phyloP scores from a whole-genome alignment of 2,797 vertebrate genomes.

The Epinephelus coioides region DNA sequence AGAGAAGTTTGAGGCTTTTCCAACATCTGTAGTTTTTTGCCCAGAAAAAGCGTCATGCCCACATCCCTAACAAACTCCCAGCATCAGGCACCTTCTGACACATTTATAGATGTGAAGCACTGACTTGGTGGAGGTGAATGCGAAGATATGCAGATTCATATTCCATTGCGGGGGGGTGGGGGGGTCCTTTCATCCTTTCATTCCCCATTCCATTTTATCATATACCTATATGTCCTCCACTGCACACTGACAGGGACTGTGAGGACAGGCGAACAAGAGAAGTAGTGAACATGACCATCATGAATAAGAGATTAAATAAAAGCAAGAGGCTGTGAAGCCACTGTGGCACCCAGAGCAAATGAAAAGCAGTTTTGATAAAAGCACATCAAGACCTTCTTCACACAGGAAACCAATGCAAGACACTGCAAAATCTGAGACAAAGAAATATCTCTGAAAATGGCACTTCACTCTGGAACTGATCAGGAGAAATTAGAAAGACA shows the following conservation, averaged over 20 bases:
- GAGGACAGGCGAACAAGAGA: slow-evolving; percentile 44
- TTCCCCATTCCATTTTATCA: slow-evolving; percentile 64
- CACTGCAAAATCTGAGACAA: not conserved
- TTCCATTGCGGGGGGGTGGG: slow-evolving; percentile 27
- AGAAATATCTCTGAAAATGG: slow-evolving; percentile 7
- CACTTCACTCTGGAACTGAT: slow-evolving; percentile 18
- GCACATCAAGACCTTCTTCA: slow-evolving; percentile 17
- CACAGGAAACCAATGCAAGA: not conserved
- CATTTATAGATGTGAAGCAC: slow-evolving; percentile 47
- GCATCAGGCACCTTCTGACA: slow-evolving; percentile 60
- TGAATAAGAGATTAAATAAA: slow-evolving; percentile 61
- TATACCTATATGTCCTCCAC: slow-evolving; percentile 58
- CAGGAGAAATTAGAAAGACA: slow-evolving; percentile 56
- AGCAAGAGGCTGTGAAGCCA: slow-evolving; percentile 37
- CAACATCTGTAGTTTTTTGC: slow-evolving; percentile 17
- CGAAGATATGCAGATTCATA: slow-evolving; percentile 60
- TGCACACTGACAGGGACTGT: slow-evolving; percentile 56
- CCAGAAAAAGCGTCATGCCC: not conserved
- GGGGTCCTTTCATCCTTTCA: slow-evolving; percentile 57
- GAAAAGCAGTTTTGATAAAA: slow-evolving; percentile 50
- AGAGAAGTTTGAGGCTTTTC: not conserved
- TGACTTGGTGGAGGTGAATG: slow-evolving; percentile 14
- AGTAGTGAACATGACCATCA: slow-evolving; percentile 35
- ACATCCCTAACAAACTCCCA: slow-evolving; percentile 10
- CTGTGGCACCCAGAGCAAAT: slow-evolving; percentile 30